phyloP scores from a whole-genome alignment of 2,797 vertebrate species.

The Sparus aurata region DNA sequence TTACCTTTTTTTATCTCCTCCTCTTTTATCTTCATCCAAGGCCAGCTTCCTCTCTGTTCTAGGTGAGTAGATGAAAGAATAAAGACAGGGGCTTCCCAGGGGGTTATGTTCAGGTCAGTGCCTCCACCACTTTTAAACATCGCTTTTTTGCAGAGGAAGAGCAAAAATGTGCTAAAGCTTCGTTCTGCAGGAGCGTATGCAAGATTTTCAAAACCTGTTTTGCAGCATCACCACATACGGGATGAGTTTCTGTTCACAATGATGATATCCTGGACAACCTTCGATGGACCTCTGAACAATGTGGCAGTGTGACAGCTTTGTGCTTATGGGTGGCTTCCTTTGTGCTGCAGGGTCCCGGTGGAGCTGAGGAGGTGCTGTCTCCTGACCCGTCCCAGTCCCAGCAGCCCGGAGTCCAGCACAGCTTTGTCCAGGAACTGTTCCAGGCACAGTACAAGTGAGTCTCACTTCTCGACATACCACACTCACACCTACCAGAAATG shows the following conservation, averaged over 20 bases:
- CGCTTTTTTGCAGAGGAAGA: slow-evolving; percentile 17
- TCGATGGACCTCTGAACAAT: slow-evolving; percentile 7
- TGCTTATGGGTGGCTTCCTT: slow-evolving; percentile 34
- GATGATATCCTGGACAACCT: neutral
- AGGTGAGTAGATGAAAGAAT: slow-evolving; percentile 63
- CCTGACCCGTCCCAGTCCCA: slow-evolving; percentile 63
- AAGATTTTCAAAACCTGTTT: neutral
- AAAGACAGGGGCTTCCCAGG: slow-evolving; percentile 29
- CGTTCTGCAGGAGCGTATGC: neutral
- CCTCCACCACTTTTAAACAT: slow-evolving; percentile 37
- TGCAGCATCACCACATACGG: neutral
- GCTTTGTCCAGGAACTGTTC: slow-evolving; percentile 96
- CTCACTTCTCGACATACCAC: neutral
- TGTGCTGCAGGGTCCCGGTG: slow-evolving; percentile 81
- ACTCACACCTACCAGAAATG: slow-evolving; percentile 13
- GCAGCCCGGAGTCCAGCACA: slow-evolving; percentile 79
- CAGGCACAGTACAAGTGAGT: slow-evolving; percentile 98
- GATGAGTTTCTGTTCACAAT: neutral
- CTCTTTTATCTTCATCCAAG: slow-evolving; percentile 69
- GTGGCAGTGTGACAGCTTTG: slow-evolving; percentile 1
- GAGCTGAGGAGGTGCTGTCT: slow-evolving; percentile 68
- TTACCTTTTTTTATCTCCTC: neutral
- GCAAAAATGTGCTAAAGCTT: slow-evolving; percentile 15
- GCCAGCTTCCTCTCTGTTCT: slow-evolving; percentile 44
- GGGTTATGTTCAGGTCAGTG: slow-evolving; percentile 37